Conservation (phyloP, 2,797 vertebrate species). For the Tragopan temminckii region DNA sequence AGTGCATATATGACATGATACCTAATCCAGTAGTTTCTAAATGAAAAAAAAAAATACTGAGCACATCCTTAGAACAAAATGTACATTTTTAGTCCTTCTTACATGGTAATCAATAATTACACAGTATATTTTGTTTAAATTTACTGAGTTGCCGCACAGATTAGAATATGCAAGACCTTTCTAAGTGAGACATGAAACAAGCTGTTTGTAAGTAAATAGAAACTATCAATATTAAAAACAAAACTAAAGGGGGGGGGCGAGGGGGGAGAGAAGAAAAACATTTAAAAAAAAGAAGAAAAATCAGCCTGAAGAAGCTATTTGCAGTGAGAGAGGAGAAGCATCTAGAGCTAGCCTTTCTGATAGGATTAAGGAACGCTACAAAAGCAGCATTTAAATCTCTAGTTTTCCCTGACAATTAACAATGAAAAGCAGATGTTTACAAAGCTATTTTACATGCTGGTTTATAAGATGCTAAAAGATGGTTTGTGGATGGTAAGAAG, state of each 20-base stretch:
- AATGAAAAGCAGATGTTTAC: slow-evolving; percentile 88
- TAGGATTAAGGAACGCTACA: slow-evolving; percentile 80
- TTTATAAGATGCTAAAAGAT: slow-evolving; percentile 84
- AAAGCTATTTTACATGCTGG: slow-evolving; percentile 82
- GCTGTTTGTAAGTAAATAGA: slow-evolving; percentile 65
- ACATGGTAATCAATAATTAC: slow-evolving; percentile 30
- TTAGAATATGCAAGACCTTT: slow-evolving; percentile 36
- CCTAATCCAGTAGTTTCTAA: neutral
- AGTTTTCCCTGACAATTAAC: slow-evolving; percentile 84
- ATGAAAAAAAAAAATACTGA: slow-evolving; percentile 52
- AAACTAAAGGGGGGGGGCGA: neutral
- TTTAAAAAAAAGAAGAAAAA: neutral
- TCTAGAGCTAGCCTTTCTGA: slow-evolving; percentile 76
- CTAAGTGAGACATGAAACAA: slow-evolving; percentile 33
- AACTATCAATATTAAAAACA: neutral
- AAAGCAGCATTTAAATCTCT: slow-evolving; percentile 79
- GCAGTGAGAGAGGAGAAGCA: slow-evolving; percentile 61
- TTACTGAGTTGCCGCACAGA: slow-evolving; percentile 45
- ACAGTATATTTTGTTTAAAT: slow-evolving; percentile 37
- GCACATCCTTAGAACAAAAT: slow-evolving; percentile 14
- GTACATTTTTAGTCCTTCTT: slow-evolving; percentile 55
- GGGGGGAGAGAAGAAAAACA: neutral
- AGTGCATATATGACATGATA: slow-evolving; percentile 15
- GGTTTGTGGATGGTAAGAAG: slow-evolving; percentile 83
- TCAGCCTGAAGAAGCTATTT: slow-evolving; percentile 51